phyloP scores from a whole-genome alignment of 1,140 invertebrate species.

The Reticulitermes speratus region DNA sequence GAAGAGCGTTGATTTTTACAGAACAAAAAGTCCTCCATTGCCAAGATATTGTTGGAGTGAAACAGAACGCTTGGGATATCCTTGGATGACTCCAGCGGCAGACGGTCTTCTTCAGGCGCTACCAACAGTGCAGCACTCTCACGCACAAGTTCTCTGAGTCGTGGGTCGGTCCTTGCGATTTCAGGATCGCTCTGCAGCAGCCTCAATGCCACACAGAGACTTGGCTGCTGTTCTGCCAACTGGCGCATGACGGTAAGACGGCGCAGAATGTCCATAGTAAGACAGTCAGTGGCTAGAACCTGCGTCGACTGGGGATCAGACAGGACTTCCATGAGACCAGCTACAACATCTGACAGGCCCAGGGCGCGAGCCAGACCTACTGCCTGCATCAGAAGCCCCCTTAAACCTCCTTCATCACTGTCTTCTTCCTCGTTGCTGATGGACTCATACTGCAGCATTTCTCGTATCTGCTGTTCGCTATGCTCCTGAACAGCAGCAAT shows the following conservation, averaged over 20 bases:
- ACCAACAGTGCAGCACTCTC: conserved; percentile 71
- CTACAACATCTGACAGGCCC: conserved; percentile 63
- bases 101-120: conserved; percentile 56
- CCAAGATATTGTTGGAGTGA: conserved; percentile 64
- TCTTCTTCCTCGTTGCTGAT: conserved; percentile 53
- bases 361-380: conserved; percentile 68
- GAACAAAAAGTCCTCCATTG: conserved; percentile 73
- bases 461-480: conserved; percentile 55
- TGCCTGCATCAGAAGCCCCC: conserved; percentile 63
- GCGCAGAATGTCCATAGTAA: conserved; percentile 66
- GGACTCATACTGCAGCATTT: conserved; percentile 54
- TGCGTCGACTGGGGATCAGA: conserved; percentile 59
- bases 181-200: conserved; percentile 65
- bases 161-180: conserved; percentile 63
- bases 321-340: conserved; percentile 56
- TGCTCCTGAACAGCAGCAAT: conserved; percentile 59
- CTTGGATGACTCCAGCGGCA: conserved; percentile 58
- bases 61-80: conserved; percentile 66
- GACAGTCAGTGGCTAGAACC: conserved; percentile 58
- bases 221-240: conserved; percentile 64
- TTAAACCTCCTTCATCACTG: conserved; percentile 48
- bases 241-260: conserved; percentile 70
- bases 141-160: conserved; percentile 64
- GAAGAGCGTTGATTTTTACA: conserved; percentile 52
- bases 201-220: conserved; percentile 57